Base-by-base conservation (phyloP, 2,797 vertebrate species). In the Monodelphis domestica region DNA sequence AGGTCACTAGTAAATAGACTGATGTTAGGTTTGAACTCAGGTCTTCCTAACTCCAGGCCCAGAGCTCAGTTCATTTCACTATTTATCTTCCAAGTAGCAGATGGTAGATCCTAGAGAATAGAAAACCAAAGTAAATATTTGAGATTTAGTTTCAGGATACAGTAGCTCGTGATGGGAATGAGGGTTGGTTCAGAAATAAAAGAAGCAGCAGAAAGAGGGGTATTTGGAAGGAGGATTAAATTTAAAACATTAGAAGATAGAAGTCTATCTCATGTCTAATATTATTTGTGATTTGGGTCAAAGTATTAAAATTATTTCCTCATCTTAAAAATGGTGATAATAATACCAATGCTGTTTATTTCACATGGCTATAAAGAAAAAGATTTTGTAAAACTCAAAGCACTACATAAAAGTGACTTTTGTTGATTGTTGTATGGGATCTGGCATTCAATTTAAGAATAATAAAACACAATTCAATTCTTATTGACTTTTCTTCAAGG, bases 111-210 rank as follows among this genome's bases (percentile, higher is more conserved):
- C 55, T 95, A 90, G 91, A 93, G 84, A 95, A 59, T 56, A 53
- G 57, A 94, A 95, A 94, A 96, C 93, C 87, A 92, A 93, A 96
- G 95, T 97, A 96, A 97, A 97, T 97, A 97, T 97, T 97, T 93
- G 95, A 96, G 91, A 89, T 90, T 93, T 94, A 84, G 91, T 95
- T 95, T 95, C 54, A 92, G 54, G 89, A 88, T 87, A 45, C 55
- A 91, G 12, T 92, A 90, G 7, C 21, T 78, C 38, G 38, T n/a
- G 9, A 45, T 45, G 3, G 21, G 21, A 7, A 78, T 26, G 45
- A 78, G 88, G 52, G 24, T 89, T 28, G 0, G 28, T 52, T 33
- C 89, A 93, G 88, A 89, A 89, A 91, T 93, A 95, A 95, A 92
- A 94, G 93, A 89, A 45, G 6, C 15, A 56, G 28, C 12, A 29